Conservation (phyloP, 2,888 invertebrate species). For the Labia minor region DNA sequence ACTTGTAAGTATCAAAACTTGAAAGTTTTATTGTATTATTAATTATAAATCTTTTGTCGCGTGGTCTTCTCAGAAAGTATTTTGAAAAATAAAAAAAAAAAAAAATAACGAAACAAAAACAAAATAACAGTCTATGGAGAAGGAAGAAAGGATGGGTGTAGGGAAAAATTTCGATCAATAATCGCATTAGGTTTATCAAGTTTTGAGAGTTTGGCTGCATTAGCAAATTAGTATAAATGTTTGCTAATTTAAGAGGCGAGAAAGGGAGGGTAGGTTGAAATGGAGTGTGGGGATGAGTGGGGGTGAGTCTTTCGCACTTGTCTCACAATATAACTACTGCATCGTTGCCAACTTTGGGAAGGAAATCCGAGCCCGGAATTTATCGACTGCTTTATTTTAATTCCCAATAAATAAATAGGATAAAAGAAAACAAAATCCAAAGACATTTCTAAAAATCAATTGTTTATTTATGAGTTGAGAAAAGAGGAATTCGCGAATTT, state of each 20-base stretch:
- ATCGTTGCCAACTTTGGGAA: slow-evolving; percentile 4
- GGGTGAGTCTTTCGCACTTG: neutral
- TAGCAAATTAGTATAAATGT: slow-evolving; percentile 13
- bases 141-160: no score
- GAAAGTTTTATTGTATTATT: slow-evolving; percentile 13
- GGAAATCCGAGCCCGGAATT: slow-evolving; percentile 7
- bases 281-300: neutral
- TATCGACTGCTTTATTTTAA: slow-evolving; percentile 7
- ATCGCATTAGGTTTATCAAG: slow-evolving; percentile 13
- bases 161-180: slow-evolving; percentile 4
- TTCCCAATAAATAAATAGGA: slow-evolving; percentile 13
- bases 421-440: neutral
- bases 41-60: slow-evolving; percentile 4
- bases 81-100: neutral
- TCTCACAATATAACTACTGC: slow-evolving; percentile 2
- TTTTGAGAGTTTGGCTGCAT: slow-evolving; percentile 8
- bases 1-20: slow-evolving; percentile 3
- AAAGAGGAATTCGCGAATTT: neutral
- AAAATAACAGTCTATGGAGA: no score
- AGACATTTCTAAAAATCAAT: neutral
- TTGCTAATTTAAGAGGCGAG: neutral
- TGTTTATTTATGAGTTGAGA: neutral
- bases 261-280: no score
- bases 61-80: neutral
- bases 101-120: neutral